Percentiles rank a stretch among this genome's conserved stretches.
Evolutionary conservation across 2,113 vertebrate genomes (phyloP).

Genomic region (Mystacornis crossleyi): DNA sequence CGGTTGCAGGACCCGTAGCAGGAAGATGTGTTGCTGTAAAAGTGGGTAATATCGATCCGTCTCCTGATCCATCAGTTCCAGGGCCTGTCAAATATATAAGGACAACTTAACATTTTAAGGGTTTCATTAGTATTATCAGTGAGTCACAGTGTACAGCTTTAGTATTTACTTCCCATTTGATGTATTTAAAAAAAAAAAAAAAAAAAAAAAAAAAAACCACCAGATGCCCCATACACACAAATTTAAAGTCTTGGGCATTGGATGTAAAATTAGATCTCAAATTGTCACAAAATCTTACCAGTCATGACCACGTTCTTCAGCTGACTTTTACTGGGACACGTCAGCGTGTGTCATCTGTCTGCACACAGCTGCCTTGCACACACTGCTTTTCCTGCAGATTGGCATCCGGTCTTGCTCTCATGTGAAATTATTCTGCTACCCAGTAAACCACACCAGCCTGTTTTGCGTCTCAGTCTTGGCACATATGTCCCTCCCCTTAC

Average conservation of each 20-base stretch:
- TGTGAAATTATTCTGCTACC: neutral
- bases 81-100: slow-evolving; percentile 30
- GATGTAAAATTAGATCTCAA: neutral
- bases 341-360: neutral
- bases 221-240: neutral
- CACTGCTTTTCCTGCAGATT: neutral
- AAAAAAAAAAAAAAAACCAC: neutral
- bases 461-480: neutral
- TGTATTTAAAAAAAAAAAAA: neutral
- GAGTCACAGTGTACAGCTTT: neutral
- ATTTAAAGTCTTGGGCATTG: neutral
- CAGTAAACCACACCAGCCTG: neutral
- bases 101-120: neutral
- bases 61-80: slow-evolving; percentile 12
- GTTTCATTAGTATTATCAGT: neutral
- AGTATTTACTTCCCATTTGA: neutral
- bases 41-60: neutral
- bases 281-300: neutral
- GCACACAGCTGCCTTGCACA: neutral
- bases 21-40: neutral
- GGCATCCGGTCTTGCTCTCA: neutral
- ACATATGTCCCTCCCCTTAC: accelerated
- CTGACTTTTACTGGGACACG: neutral
- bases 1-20: accelerated
- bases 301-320: neutral